Conservation (phyloP, 2,797 vertebrate genomes). For the Cheirogaleus major region DNA sequence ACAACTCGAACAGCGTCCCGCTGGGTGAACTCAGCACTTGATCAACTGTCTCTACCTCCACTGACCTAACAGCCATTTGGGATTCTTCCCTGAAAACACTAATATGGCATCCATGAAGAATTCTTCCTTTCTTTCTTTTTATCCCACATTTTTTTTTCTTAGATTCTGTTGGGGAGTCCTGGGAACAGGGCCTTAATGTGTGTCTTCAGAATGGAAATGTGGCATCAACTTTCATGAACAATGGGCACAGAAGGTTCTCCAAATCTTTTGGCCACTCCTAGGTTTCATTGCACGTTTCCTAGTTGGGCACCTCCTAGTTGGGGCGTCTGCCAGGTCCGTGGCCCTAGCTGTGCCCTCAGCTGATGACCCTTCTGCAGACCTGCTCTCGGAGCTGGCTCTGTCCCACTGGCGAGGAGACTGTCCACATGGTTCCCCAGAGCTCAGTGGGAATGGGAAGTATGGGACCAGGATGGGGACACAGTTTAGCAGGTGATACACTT, state of each 20-base stretch:
- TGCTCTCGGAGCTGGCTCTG: too few species aligned
- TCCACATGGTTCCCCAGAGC: background rate
- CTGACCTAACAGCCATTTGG: background rate
- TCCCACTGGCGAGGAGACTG: rapidly evolving
- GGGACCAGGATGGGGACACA: background rate
- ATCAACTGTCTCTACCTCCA: background rate
- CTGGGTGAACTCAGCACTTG: background rate
- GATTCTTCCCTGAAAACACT: background rate
- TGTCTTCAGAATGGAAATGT: background rate
- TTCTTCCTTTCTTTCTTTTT: too few species aligned
- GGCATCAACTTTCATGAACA: background rate
- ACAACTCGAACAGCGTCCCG: rapidly evolving
- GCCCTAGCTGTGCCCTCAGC: background rate
- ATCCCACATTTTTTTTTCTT: too few species aligned
- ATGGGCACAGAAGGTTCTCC: background rate
- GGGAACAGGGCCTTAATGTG: background rate
- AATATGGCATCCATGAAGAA: background rate
- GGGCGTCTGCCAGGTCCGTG: background rate
- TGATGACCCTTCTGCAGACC: background rate
- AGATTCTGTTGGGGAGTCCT: background rate
- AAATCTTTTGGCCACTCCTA: too few species aligned
- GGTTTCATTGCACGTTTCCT: rapidly evolving
- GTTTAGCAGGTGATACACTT: background rate
- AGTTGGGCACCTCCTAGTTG: background rate
- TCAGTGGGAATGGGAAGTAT: background rate